These are phyloP conservation scores for Peromyscus aztecus DNA, from an alignment of 2,797 vertebrate species.

Conservation along the genomic window DNA sequence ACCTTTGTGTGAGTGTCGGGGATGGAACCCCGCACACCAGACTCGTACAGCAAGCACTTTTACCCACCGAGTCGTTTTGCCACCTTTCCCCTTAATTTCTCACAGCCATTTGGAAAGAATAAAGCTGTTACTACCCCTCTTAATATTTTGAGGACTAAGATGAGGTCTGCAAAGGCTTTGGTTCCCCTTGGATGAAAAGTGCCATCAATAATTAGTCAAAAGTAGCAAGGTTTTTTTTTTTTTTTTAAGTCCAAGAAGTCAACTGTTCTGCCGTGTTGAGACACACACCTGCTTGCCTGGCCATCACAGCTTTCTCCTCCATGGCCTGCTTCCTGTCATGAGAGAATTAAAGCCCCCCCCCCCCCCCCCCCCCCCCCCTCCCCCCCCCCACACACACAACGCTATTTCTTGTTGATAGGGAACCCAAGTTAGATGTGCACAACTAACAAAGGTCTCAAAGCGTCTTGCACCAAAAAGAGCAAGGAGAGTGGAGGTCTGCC, in stretches of 20 bases:
- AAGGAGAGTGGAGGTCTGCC: neutral
- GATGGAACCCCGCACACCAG: neutral
- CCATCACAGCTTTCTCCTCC: neutral
- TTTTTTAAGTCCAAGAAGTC: neutral
- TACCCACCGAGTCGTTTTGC: too few relatives aligned
- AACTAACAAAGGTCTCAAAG: constrained; percentile 57
- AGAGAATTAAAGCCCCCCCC: constrained; percentile 60
- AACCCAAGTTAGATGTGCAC: neutral
- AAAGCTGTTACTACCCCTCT: neutral
- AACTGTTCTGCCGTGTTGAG: neutral
- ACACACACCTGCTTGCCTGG: neutral
- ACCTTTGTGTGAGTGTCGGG: neutral
- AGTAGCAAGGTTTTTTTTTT: neutral
- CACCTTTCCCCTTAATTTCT: neutral
- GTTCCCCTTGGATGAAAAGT: neutral
- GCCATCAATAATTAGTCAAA: neutral
- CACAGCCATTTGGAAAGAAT: neutral
- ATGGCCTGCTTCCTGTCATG: neutral
- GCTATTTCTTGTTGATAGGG: constrained; percentile 59
- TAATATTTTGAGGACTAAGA: constrained; percentile 4
- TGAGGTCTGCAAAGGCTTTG: neutral
- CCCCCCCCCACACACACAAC: neutral
- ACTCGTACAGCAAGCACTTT: neutral
- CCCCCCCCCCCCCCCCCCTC: too few relatives aligned
- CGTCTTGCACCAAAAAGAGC: constrained; percentile 30